Evolutionary conservation across 2,797 vertebrate species (phyloP), one percentile per base, ranked within the genome.

Genomic region (Chelon auratus): DNA sequence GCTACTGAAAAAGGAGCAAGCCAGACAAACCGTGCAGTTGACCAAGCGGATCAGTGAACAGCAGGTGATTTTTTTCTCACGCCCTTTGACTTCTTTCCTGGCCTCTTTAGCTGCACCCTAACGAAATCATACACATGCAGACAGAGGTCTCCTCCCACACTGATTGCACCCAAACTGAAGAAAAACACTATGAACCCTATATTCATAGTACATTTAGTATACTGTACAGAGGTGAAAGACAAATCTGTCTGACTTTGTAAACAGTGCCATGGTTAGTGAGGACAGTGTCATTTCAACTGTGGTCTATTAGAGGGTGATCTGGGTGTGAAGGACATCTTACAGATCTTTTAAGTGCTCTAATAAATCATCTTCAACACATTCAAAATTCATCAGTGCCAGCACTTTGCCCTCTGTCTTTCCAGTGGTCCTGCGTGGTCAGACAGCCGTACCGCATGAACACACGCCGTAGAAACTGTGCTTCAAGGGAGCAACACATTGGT

Each of bases 41-140:
- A 89, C 77, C 78, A 82, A 87, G 74, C 17, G 26, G 78, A 84
- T 86, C 76, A 78, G 47, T 70, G 58, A 86, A 73, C 82, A 87
- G 86, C 87, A 91, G 87, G 89, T 87, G 89, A 84, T 77, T 72
- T 89, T 88, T 91, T 93, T 92, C 91, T 86, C 90, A 91, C 62
- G 87, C 84, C 81, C 81, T 53, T 81, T 90, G 85, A 90, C 89
- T 89, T 30, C 20, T 81, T 43, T 54, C 10, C 58, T 62, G 82
- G 48, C 83, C 83, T 79, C 62, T 87, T 56, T 67, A 66, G 62
- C 83, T 77, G 72, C 65, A 77, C 70, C 76, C 48, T 14, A 62
- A 62, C 60, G 60, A 82, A 83, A 71, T 79, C 67, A 65, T 77
- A 83, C 80, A 82, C 72, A 77, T 78, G 74, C 72, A 85, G 85